Conservation (phyloP, 2,113 vertebrate species). For the Micromys minutus region DNA sequence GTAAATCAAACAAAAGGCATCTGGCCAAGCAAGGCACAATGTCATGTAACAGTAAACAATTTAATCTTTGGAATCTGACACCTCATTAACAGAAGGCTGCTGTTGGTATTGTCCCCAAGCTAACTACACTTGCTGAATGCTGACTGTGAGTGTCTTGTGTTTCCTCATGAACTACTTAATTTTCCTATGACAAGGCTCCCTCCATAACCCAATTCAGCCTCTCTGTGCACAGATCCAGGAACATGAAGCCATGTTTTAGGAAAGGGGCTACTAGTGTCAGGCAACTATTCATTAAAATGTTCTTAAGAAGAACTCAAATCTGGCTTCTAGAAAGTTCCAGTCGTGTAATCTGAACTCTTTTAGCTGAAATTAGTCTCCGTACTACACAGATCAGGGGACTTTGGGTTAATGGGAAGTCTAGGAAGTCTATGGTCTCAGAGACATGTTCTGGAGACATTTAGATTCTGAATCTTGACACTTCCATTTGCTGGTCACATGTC, state of each 20-base stretch:
- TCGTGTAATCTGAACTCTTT: not conserved
- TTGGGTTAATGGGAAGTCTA: not conserved
- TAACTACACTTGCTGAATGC: not conserved
- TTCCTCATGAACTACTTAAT: not conserved
- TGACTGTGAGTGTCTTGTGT: not conserved
- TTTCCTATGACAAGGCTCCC: not conserved
- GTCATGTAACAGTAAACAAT: not conserved
- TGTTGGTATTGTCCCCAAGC: not conserved
- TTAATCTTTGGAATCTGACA: not conserved
- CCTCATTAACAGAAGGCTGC: not conserved
- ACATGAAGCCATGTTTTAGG: not conserved
- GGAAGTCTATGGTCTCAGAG: not conserved
- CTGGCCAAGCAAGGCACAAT: not conserved
- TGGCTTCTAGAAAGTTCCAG: slow-evolving; percentile 16
- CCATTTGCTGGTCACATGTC: not conserved
- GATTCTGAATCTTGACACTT: slow-evolving; percentile 41
- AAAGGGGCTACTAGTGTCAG: not conserved
- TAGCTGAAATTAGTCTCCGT: not conserved
- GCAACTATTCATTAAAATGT: not conserved
- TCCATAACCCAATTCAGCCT: not conserved
- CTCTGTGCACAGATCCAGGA: not conserved
- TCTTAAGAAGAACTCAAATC: not conserved
- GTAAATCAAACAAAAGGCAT: not conserved
- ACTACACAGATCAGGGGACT: slow-evolving; percentile 21
- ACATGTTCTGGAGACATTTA: slow-evolving; percentile 26